phyloP scores from a whole-genome alignment of 2,888 invertebrate species.

The Cybosia mesomella region DNA sequence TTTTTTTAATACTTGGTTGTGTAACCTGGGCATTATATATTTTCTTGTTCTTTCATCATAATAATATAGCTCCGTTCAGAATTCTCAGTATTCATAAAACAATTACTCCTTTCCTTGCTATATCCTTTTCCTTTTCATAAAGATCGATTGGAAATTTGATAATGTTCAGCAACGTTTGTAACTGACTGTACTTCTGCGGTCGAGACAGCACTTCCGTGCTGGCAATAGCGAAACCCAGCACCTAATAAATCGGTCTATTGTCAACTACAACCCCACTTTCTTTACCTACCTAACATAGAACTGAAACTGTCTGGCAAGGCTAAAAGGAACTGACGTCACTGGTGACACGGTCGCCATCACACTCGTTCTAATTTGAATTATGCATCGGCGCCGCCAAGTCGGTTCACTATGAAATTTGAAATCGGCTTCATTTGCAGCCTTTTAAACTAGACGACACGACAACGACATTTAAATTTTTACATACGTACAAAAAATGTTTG shows the following conservation, averaged over 20 bases:
- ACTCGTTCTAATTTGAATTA: conserved; percentile 39
- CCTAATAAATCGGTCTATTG: background rate
- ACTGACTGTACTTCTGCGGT: no score
- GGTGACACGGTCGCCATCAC: conserved; percentile 16
- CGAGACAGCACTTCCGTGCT: no score
- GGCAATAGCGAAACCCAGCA: no score
- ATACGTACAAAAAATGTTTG: background rate
- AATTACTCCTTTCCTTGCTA: no score
- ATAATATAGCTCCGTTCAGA: no score
- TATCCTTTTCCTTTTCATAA: no score
- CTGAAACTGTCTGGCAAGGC: background rate
- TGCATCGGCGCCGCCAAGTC: conserved; percentile 24
- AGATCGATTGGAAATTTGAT: no score
- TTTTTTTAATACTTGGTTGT: no score
- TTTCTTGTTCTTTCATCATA: no score
- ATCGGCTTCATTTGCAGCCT: conserved; percentile 15
- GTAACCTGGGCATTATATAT: no score
- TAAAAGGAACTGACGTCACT: background rate
- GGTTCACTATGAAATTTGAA: conserved; percentile 40
- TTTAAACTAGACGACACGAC: conserved; percentile 4
- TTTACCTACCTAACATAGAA: background rate
- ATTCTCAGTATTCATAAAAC: background rate
- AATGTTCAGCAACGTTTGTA: no score
- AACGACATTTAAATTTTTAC: background rate
- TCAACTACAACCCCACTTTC: background rate